Evolutionary conservation across 2,797 vertebrate genomes (phyloP), one percentile per base, ranked within the genome.

Genomic region (Crenichthys baileyi): DNA sequence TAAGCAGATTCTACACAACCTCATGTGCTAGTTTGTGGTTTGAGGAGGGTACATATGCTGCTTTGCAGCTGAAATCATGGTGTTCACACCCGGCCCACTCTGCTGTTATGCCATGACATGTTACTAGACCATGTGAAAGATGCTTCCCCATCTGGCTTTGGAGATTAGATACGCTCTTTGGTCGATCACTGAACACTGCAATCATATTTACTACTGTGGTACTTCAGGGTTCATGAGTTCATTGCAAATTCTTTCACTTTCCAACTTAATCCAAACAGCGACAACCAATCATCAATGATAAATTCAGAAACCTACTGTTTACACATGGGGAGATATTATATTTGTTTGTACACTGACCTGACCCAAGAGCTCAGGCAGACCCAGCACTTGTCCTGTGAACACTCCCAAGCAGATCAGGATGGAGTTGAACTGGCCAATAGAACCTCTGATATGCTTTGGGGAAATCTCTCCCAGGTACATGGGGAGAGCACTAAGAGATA

Each of bases 401-500:
- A 99, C 97, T 0, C 98, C 98, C 0, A 97, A 70, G 81, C 98
- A 99, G 93, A 99, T 98, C 88, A 99, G 96, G 91, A 99, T 96
- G 1, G 98, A 92, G 29, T 97, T 98, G 89, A 98, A 95, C 88
- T 99, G 98, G 41, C 98, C 98, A 74, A 98, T 90, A 0, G 94
- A 97, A 44, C 98, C 98, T 4, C 98, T 95, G 58, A 97, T 95
- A 72, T 96, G 93, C 83, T 95, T 96, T 12, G 97, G 98, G 1
- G 98, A 97, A 89, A 99, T 99, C 94, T 99, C 98, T 70, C 95
- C 97, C 79, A 99, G 93, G 91, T 99, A 99, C 97, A 98, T 98
- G 71, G 98, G 97, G 51, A 99, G 95, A 0, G 92, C 97, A 5
- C 97, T 98, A 65, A 99, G 96, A 72, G 97, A 95, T 13, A 99